Evolutionary conservation across 2,888 invertebrate species (phyloP).

Genomic region (Branchellion lobata): DNA sequence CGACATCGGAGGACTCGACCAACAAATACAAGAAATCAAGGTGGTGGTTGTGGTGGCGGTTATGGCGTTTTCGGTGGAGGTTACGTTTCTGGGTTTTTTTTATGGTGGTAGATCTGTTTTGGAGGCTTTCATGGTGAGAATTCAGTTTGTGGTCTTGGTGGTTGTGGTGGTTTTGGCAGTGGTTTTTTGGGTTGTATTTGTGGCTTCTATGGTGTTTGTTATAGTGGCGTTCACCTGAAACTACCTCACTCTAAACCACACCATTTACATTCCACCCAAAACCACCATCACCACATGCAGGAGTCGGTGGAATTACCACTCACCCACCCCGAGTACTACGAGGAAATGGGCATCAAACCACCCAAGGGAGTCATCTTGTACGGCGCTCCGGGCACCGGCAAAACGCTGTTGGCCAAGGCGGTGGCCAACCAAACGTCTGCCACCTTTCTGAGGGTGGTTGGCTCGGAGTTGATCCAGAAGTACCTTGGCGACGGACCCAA

Average conservation of each 20-base stretch:
- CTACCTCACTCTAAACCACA: no score
- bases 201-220: no score
- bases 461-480: slow-evolving; percentile 98
- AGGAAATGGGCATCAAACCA: slow-evolving; percentile 99
- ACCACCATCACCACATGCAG: no score
- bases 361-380: slow-evolving; percentile 98
- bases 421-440: slow-evolving; percentile 99
- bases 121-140: neutral
- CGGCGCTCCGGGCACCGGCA: slow-evolving; percentile 96
- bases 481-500: slow-evolving; percentile 99
- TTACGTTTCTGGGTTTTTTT: no score
- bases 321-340: slow-evolving; percentile 99
- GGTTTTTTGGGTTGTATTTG: no score
- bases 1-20: slow-evolving; percentile 94
- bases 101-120: no score
- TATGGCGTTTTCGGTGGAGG: no score
- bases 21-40: slow-evolving; percentile 95
- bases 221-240: no score
- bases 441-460: slow-evolving; percentile 95
- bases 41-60: slow-evolving; percentile 54
- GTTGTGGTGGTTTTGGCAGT: no score
- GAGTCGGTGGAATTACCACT: slow-evolving; percentile 97
- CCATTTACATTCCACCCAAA: no score
- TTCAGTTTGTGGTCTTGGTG: no score
- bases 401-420: slow-evolving; percentile 94